These are phyloP conservation scores for Azorinus chamasolen DNA, from an alignment of 2,888 invertebrate genomes.

Conservation along the genomic window DNA sequence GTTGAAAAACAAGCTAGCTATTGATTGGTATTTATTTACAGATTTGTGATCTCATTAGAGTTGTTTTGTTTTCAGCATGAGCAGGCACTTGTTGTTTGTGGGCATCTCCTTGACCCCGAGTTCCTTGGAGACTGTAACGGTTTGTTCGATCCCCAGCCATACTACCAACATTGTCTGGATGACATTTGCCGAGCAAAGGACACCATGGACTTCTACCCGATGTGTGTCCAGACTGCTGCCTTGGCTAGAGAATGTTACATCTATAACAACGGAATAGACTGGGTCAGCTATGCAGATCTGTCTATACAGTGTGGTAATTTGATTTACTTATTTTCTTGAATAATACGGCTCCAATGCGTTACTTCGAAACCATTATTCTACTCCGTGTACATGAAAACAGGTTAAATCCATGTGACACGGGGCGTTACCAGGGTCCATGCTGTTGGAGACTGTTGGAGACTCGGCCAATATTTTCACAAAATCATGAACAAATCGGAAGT, in stretches of 20 bases:
- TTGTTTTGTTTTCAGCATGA: no score
- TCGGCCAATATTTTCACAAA: no score
- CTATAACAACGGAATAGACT: conserved; percentile 24
- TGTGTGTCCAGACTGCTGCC: conserved; percentile 50
- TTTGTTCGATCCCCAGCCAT: conserved; percentile 25
- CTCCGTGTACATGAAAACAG: no score
- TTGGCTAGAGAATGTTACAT: conserved; percentile 44
- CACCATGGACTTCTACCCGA: conserved; percentile 26
- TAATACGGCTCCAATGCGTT: no score
- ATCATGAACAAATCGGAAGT: no score
- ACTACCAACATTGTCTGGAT: conserved; percentile 37
- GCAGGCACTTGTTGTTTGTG: conserved; percentile 8
- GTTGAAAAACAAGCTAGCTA: no score
- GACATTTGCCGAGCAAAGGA: conserved; percentile 27
- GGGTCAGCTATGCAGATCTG: conserved; percentile 27
- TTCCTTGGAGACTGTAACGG: conserved; percentile 30
- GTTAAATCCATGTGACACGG: no score
- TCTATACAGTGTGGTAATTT: conserved; percentile 20
- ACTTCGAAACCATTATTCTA: no score
- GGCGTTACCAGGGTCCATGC: no score
- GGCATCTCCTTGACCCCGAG: conserved; percentile 20
- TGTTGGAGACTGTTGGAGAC: no score
- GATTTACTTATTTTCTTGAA: not conserved
- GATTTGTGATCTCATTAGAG: no score
- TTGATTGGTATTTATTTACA: no score